Conservation (phyloP, 2,113 vertebrate species). For the Saccopteryx leptura region DNA sequence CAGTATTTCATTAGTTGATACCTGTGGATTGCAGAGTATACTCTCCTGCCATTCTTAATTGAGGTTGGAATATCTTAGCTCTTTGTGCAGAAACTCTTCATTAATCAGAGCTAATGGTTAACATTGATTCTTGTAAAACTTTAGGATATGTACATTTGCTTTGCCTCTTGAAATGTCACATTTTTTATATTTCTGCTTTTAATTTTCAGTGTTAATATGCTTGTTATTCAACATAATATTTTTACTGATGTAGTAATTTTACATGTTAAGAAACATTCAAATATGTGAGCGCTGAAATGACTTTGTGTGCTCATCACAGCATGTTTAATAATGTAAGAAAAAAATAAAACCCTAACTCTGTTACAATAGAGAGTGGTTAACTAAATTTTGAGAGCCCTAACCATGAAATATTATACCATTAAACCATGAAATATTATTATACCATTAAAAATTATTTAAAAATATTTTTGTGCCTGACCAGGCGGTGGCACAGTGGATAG, state of each 20-base stretch:
- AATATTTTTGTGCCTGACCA: not conserved
- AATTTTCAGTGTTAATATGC: not conserved
- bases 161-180: not conserved
- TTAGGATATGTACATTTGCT: not conserved
- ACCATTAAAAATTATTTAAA: not conserved
- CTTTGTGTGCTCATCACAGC: not conserved
- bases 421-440: not conserved
- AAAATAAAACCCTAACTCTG: not conserved
- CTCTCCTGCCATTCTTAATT: not conserved
- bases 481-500: no score
- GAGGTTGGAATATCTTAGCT: not conserved
- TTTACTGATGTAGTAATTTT: not conserved
- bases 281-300: not conserved
- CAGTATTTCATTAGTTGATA: not conserved
- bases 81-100: not conserved
- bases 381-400: not conserved
- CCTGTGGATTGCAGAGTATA: not conserved
- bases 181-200: not conserved
- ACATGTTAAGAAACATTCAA: conserved; percentile 5
- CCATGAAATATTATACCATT: not conserved
- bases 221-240: not conserved
- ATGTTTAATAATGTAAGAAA: conserved; percentile 8
- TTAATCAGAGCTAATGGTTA: conserved; percentile 25
- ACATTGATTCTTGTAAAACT: not conserved
- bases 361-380: conserved; percentile 1